Percentiles rank a stretch among this genome's conserved stretches.
These are phyloP conservation scores for Zoanthus solanderi DNA, from an alignment of 92 coral and sea anemone species.

Conservation along the genomic window DNA sequence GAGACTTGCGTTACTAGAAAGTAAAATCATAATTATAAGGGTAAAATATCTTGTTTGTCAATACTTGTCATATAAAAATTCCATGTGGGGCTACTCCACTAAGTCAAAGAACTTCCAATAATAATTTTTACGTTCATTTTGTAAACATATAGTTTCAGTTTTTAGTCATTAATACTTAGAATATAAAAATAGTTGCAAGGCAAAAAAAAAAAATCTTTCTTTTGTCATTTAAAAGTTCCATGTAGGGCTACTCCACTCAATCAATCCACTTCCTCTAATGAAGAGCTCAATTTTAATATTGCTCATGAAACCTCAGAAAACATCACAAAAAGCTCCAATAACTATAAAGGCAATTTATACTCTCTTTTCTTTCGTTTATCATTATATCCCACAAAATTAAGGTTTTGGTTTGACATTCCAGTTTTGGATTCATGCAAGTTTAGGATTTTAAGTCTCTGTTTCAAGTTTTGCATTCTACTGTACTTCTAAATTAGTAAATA, in stretches of 20 bases:
- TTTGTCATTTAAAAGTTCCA: neutral
- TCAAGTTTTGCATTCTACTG: neutral
- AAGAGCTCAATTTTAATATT: neutral
- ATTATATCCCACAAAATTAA: neutral
- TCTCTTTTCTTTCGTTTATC: conserved; percentile 8
- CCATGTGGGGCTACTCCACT: too few species aligned
- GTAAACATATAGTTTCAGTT: conserved; percentile 15
- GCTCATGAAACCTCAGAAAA: neutral
- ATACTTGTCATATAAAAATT: neutral
- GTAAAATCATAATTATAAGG: neutral
- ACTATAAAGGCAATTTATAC: neutral
- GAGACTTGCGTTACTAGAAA: neutral
- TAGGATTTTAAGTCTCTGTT: neutral
- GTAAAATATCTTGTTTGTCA: neutral
- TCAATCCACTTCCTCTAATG: neutral
- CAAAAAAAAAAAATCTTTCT: neutral
- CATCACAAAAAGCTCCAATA: neutral
- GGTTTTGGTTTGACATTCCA: too few species aligned
- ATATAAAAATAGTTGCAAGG: neutral
- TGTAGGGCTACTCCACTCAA: neutral
- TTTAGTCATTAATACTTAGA: conserved; percentile 4
- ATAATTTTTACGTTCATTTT: neutral
- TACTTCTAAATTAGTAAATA: neutral
- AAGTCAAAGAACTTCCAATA: too few species aligned
- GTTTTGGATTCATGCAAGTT: too few species aligned